Evolutionary conservation across 1,140 invertebrate species (phyloP), one percentile per base, ranked within the genome.

Genomic region (Drosophila nebulosa): DNA sequence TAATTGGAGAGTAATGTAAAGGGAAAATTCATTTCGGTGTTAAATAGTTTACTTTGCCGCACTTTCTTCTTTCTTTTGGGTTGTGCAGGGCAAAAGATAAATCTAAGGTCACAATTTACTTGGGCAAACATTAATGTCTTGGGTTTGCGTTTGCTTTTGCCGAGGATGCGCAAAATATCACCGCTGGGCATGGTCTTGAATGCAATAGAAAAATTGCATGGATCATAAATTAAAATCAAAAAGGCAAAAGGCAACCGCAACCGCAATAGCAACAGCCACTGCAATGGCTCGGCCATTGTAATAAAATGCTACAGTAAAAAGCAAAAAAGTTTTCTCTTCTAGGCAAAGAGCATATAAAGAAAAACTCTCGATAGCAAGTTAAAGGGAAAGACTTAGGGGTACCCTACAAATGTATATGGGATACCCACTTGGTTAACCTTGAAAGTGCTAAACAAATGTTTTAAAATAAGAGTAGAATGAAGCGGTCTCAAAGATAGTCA

Each of bases 221-320:
- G 63, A 76, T 79, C 72, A 71, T 79, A 84, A 84, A 84, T 84
- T 76, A 84, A 69, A 67, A 84, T 75, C 64, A 69, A 61, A 61
- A 60, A 65, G 63, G 42, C 51, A 69, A 53, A 42, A 64, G 7
- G 3, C 26, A 35, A 51, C n/a, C 14, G 36, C 18, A 36, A 30
- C 26, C 24, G 46, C 16, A 22, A 55, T 26, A 36, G 24, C 27
- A 36, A 30, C 26, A 16, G 46, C 16, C 16, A 55, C 32, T 30
- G 24, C 27, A 46, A 46, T 32, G 14, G 7, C 30, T 30, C 22
- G 21, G 14, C 42, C 55, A 35, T 51, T 55, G 59, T 42, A 66
- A 63, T 72, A 72, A 71, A 63, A 39, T 62, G 51, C 16, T 30
- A 30, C 27, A 30, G 7, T 1, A 30, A 30, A 9, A 30, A 6